These are phyloP conservation scores for Latrodectus geometricus DNA, from an alignment of 1,140 invertebrate genomes.

Conservation along the genomic window DNA sequence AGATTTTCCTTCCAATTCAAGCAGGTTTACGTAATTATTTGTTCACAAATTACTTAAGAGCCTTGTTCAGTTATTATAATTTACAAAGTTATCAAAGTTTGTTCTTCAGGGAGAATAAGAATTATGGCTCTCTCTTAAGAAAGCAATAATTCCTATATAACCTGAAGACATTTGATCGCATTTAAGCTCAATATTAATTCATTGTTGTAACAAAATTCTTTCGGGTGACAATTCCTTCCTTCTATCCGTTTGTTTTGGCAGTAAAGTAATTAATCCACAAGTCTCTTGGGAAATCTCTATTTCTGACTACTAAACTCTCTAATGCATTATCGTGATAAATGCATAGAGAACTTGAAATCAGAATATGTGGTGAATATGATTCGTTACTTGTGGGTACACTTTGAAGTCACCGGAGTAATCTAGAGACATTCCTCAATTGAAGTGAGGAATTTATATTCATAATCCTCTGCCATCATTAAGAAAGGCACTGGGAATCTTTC, in stretches of 20 bases:
- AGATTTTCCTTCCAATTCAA: too few relatives aligned
- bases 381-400: background rate
- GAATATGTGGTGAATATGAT: background rate
- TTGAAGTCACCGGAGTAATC: slow-evolving; percentile 28
- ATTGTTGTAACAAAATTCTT: too few relatives aligned
- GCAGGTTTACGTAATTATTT: too few relatives aligned
- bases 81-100: too few relatives aligned
- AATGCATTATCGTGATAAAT: slow-evolving; percentile 34
- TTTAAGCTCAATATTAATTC: too few relatives aligned
- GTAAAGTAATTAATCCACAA: slow-evolving; percentile 17
- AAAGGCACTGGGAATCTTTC: background rate
- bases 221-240: too few relatives aligned
- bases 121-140: too few relatives aligned
- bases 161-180: too few relatives aligned
- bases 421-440: slow-evolving; percentile 30
- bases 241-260: background rate
- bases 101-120: too few relatives aligned
- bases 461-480: slow-evolving; percentile 43
- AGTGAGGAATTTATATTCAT: slow-evolving; percentile 47
- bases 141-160: too few relatives aligned
- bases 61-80: too few relatives aligned
- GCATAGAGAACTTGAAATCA: background rate
- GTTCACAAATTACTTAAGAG: too few relatives aligned
- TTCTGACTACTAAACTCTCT: background rate
- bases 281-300: slow-evolving; percentile 1